Evolutionary conservation across 2,888 invertebrate genomes (phyloP).

Genomic region (Ferrisia virgata): DNA sequence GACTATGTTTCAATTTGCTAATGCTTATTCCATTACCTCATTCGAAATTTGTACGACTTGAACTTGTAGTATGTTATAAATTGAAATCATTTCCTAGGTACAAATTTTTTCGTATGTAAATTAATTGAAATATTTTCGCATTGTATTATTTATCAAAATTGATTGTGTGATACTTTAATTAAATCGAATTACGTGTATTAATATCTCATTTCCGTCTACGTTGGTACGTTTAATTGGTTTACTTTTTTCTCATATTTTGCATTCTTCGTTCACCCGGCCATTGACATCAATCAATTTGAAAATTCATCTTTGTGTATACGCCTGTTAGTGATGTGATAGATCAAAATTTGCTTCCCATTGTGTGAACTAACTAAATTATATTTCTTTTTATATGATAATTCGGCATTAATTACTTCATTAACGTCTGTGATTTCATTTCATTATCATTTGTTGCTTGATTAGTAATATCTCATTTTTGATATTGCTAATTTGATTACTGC

Average conservation of each 20-base stretch:
- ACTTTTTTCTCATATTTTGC: neutral
- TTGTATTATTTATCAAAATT: conserved; percentile 1
- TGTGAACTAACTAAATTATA: neutral
- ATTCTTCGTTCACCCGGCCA: neutral
- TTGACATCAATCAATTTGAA: neutral
- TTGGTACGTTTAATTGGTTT: neutral
- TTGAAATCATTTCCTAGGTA: neutral
- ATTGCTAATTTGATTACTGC: neutral
- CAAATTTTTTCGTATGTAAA: neutral
- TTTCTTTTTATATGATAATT: neutral
- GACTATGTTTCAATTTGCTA: conserved; percentile 1
- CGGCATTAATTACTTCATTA: neutral
- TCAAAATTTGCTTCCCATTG: neutral
- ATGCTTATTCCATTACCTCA: conserved; percentile 10
- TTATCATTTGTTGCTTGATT: neutral
- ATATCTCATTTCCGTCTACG: neutral
- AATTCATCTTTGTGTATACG: neutral
- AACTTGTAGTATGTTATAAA: neutral
- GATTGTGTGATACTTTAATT: conserved; percentile 15
- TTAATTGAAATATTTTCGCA: conserved; percentile 3
- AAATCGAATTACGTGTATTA: neutral
- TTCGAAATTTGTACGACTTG: conserved; percentile 26
- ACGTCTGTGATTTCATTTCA: neutral
- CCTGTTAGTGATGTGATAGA: neutral
- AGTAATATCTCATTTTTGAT: neutral